Percentiles rank a stretch among this genome's conserved stretches.
These are phyloP conservation scores for honey bee (Apis mellifera) DNA, from an alignment of 1,140 invertebrate species.

Conservation along the genomic window Amel_HAv3.1 CM009936.2:15213001-15213500, in stretches of 20 bases:
- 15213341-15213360: no score
- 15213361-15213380: no score
- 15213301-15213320: no score
- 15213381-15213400: no score
- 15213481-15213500: no score
- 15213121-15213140: constrained; percentile 78
- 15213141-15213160: constrained; percentile 80
- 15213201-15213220: constrained; percentile 53
- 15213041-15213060: constrained; percentile 67
- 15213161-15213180: constrained; percentile 67
- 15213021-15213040: constrained; percentile 52
- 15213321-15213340: not conserved
- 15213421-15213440: no score
- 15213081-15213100: constrained; percentile 76
- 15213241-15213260: not conserved
- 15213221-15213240: constrained; percentile 37
- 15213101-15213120: constrained; percentile 74
- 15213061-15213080: constrained; percentile 70
- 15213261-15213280: not conserved
- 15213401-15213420: no score
- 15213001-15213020: constrained; percentile 42
- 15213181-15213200: constrained; percentile 61
- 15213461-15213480: no score
- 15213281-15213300: no score
- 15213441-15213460: no score